phyloP scores from a whole-genome alignment of 2,888 invertebrate genomes.

The Caenorhabditis sp. region DNA sequence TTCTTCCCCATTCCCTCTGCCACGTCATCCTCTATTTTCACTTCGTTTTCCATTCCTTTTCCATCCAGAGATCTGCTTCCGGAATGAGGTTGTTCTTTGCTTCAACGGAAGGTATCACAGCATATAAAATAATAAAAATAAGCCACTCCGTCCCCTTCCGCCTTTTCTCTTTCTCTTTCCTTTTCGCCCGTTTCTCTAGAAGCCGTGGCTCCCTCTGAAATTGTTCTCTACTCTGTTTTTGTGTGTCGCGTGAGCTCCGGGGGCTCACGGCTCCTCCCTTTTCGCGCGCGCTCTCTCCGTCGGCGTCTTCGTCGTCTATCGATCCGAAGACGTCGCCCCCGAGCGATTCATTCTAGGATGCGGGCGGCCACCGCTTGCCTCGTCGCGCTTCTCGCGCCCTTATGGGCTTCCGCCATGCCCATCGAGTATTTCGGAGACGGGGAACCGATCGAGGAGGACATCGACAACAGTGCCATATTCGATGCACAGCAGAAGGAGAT shows the following conservation, averaged over 20 bases:
- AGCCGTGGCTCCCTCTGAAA: conserved; percentile 15
- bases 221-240: conserved; percentile 21
- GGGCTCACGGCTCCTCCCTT: neutral
- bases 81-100: neutral
- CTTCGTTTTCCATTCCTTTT: conserved; percentile 1
- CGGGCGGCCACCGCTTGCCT: conserved; percentile 35
- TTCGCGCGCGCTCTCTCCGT: conserved; percentile 8
- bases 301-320: conserved; percentile 24
- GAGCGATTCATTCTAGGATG: conserved; percentile 43
- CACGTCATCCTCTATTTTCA: neutral
- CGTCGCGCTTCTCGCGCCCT: conserved; percentile 29
- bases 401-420: conserved; percentile 17
- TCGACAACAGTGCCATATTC: conserved; percentile 2
- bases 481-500: neutral
- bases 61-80: conserved; percentile 7
- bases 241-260: neutral
- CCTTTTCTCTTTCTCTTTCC: conserved; percentile 9
- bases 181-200: neutral
- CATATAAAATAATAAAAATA: conserved; percentile 5
- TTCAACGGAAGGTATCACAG: neutral
- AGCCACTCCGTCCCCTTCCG: neutral
- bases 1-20: neutral
- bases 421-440: conserved; percentile 26
- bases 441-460: conserved; percentile 12
- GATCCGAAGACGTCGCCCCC: conserved; percentile 29